phyloP scores from a whole-genome alignment of 2,797 vertebrate genomes.

The Echeneis naucrates region DNA sequence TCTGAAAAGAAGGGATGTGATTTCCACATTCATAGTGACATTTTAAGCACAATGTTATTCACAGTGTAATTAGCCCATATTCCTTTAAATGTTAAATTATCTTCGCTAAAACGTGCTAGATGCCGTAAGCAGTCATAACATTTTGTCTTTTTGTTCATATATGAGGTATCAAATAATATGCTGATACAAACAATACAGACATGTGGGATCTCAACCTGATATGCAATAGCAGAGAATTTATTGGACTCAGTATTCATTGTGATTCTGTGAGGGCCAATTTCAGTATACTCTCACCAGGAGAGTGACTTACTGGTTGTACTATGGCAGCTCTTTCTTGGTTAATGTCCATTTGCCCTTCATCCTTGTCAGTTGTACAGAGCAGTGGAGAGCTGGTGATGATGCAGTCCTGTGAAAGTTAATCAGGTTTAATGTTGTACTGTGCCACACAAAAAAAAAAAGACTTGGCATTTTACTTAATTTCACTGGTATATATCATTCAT shows the following conservation, averaged over 20 bases:
- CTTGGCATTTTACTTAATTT: not conserved
- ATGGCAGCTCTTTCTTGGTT: conserved; percentile 7
- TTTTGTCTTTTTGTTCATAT: conserved; percentile 15
- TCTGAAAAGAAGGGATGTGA: too few relatives aligned
- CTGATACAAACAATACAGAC: conserved; percentile 1
- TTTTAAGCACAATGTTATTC: too few relatives aligned
- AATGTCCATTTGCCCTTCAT: conserved; percentile 10
- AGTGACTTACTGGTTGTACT: conserved; percentile 18
- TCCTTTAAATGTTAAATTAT: conserved; percentile 9
- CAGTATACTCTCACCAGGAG: conserved; percentile 2
- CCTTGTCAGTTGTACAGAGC: conserved; percentile 8
- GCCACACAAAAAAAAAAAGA: not conserved
- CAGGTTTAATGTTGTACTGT: conserved; percentile 10
- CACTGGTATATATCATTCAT: too few relatives aligned
- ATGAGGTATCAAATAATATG: conserved; percentile 5
- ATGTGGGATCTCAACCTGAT: conserved; percentile 12
- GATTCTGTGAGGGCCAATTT: conserved; percentile 16
- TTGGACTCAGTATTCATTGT: not conserved
- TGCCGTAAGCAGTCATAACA: conserved; percentile 12
- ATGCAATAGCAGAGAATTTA: conserved; percentile 13
- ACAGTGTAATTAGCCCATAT: too few relatives aligned
- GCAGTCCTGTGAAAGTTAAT: conserved; percentile 14
- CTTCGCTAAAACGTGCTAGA: conserved; percentile 10
- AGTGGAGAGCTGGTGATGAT: conserved; percentile 8
- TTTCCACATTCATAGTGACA: conserved; percentile 27